Conservation (phyloP, 2,888 invertebrate genomes). For the Hesperia comma region DNA sequence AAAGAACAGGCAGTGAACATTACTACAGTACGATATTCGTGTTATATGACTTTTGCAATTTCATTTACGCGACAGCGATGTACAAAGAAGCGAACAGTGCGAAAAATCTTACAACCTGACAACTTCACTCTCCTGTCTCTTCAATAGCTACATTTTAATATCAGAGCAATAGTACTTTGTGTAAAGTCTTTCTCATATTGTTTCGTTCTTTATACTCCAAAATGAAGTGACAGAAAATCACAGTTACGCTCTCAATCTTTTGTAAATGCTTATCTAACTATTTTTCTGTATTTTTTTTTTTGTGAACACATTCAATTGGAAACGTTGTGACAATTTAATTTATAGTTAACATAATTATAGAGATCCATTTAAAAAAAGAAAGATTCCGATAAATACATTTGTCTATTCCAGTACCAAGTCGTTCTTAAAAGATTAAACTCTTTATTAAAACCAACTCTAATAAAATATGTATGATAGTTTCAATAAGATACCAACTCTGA, state of each 20-base stretch:
- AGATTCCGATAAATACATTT: too few species aligned
- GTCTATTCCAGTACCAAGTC: too few species aligned
- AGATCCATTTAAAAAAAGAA: too few species aligned
- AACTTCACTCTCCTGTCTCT: slow-evolving; percentile 20
- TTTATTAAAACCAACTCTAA: too few species aligned
- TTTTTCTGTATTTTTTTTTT: background rate
- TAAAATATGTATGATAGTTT: too few species aligned
- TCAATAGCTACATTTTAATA: slow-evolving; percentile 21
- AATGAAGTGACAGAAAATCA: background rate
- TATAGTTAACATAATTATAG: too few species aligned
- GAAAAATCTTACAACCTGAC: slow-evolving; percentile 13
- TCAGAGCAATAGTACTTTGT: slow-evolving; percentile 18
- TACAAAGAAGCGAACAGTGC: background rate
- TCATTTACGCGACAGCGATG: slow-evolving; percentile 11
- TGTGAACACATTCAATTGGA: too few species aligned
- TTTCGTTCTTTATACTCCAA: background rate
- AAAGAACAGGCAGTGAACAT: background rate
- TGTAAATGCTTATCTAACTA: background rate
- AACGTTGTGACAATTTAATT: too few species aligned
- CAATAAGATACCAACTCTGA: background rate
- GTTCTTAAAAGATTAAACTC: too few species aligned
- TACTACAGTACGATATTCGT: background rate
- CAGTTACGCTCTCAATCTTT: background rate
- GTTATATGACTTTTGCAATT: slow-evolving; percentile 10
- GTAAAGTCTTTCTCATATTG: slow-evolving; percentile 14